Conservation (phyloP, 1,140 invertebrate genomes). For the Drosophila sturtevanti region DNA sequence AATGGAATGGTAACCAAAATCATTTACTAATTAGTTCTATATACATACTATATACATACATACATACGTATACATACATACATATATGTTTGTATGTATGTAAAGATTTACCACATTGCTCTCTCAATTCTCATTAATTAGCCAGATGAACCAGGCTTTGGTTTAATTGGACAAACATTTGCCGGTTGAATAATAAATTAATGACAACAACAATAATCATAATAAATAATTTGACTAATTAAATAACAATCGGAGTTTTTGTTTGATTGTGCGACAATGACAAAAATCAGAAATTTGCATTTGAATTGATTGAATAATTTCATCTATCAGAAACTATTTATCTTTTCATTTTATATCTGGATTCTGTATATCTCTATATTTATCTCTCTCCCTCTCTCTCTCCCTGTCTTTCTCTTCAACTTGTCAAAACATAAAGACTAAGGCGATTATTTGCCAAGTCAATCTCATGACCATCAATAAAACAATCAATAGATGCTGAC, state of each 20-base stretch:
- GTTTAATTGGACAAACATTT: conserved; percentile 46
- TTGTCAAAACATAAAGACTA: conserved; percentile 56
- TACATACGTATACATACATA: background rate
- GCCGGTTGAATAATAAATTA: conserved; percentile 30
- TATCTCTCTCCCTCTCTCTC: background rate
- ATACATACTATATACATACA: conserved; percentile 7
- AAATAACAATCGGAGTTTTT: conserved; percentile 47
- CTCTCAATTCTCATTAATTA: conserved; percentile 28
- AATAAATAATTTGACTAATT: conserved; percentile 43
- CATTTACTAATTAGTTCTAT: conserved; percentile 55
- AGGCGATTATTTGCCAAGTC: conserved; percentile 23
- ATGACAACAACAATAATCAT: conserved; percentile 8
- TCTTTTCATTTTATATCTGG: conserved; percentile 29
- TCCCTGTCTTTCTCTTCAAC: conserved; percentile 25
- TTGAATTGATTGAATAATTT: background rate
- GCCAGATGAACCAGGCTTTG: conserved; percentile 23
- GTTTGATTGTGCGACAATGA: conserved; percentile 3
- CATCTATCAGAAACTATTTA: conserved; percentile 15
- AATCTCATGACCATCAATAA: conserved; percentile 63
- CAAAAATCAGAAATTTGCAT: conserved; percentile 9
- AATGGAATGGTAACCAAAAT: conserved; percentile 21
- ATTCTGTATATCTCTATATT: background rate
- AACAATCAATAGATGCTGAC: conserved; percentile 79
- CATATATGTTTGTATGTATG: background rate
- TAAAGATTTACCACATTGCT: conserved; percentile 25